Conservation (phyloP, 2,888 invertebrate genomes). For the Lamproptera curius region DNA sequence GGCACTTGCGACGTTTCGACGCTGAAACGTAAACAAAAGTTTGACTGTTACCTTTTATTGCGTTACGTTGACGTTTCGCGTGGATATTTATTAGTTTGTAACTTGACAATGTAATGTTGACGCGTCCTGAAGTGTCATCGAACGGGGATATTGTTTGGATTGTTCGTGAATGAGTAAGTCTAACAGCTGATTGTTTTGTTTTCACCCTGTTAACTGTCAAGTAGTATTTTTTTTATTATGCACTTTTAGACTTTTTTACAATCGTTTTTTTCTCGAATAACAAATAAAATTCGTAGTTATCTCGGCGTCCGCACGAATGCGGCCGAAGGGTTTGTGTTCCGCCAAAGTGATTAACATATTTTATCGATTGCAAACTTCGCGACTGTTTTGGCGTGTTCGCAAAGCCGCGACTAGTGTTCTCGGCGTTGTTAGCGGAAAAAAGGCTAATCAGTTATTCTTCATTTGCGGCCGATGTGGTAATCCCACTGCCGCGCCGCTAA, state of each 20-base stretch:
- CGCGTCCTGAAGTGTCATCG: conserved; percentile 55
- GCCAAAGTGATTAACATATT: conserved; percentile 19
- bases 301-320: neutral
- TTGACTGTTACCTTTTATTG: conserved; percentile 40
- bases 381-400: conserved; percentile 2
- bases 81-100: conserved; percentile 47
- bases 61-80: conserved; percentile 44
- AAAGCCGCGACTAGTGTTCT: conserved; percentile 1
- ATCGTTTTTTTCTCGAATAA: too few relatives aligned
- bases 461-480: conserved; percentile 76
- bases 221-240: too few relatives aligned
- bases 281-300: too few relatives aligned
- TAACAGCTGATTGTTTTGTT: neutral
- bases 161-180: conserved; percentile 69
- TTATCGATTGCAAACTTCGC: conserved; percentile 20
- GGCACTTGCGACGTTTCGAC: conserved; percentile 72
- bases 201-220: too few relatives aligned
- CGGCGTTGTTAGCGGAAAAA: conserved; percentile 21
- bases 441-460: conserved; percentile 68
- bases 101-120: conserved; percentile 69
- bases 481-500: conserved; percentile 73
- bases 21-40: conserved; percentile 76
- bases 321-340: conserved; percentile 11
- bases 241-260: too few relatives aligned
- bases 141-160: conserved; percentile 54